Percentiles rank a stretch among this genome's conserved stretches.
These are phyloP conservation scores for Stercorarius parasiticus DNA, from an alignment of 2,113 vertebrate genomes.

Conservation along the genomic window DNA sequence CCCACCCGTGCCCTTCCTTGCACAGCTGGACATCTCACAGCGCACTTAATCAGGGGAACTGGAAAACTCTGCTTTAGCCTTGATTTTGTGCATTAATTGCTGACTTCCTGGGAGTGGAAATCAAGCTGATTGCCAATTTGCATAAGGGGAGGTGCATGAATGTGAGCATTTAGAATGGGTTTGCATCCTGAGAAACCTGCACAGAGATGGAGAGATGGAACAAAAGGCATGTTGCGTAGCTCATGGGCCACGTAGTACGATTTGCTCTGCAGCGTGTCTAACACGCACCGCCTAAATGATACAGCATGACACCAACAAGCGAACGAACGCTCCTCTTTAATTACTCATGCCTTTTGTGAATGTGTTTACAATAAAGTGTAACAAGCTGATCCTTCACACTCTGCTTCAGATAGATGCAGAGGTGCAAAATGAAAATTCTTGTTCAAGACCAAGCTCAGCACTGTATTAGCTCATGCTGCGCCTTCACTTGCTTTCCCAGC, in stretches of 20 bases:
- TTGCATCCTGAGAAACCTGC: neutral
- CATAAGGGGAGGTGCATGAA: neutral
- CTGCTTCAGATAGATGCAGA: neutral
- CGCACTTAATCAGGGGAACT: neutral
- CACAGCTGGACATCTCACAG: neutral
- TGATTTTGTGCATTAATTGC: neutral
- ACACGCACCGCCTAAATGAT: neutral
- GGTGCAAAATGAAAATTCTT: neutral
- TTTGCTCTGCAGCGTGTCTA: neutral
- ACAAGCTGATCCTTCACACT: neutral
- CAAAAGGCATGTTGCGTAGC: neutral
- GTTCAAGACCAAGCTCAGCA: neutral
- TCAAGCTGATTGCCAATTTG: conserved; percentile 44
- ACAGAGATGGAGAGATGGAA: neutral
- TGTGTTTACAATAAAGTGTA: neutral
- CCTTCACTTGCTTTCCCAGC: neutral
- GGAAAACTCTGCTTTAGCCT: neutral
- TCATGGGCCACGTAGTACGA: accelerated
- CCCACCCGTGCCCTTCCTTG: neutral
- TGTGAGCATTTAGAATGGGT: neutral
- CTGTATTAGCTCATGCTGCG: neutral
- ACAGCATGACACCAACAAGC: neutral
- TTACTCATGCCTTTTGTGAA: neutral
- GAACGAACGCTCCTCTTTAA: neutral
- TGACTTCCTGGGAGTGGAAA: conserved; percentile 27